Percentiles rank a stretch among this genome's conserved stretches.
phyloP scores from a whole-genome alignment of 2,113 vertebrate species.

The Glaucomys volans region DNA sequence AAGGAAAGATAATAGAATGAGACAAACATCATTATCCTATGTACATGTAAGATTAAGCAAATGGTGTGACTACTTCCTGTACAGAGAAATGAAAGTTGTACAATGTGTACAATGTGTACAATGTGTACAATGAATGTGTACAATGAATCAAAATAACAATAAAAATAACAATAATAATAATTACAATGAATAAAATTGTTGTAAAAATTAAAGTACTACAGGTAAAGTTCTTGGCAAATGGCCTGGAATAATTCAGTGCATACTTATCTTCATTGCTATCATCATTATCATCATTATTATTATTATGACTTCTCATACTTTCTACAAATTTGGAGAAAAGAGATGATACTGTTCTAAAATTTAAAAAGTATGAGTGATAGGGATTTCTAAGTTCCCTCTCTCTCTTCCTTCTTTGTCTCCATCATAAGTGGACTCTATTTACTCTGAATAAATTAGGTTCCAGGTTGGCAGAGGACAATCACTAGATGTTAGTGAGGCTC shows the following conservation, averaged over 20 bases:
- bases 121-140: too few relatives aligned
- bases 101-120: too few relatives aligned
- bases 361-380: not conserved
- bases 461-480: not conserved
- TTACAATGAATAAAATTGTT: not conserved
- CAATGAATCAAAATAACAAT: too few relatives aligned
- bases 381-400: not conserved
- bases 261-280: not conserved
- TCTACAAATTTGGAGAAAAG: constrained; percentile 19
- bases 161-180: too few relatives aligned
- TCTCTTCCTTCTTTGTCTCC: not conserved
- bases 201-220: not conserved
- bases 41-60: too few relatives aligned
- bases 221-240: not conserved
- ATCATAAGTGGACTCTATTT: not conserved
- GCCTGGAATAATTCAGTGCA: not conserved
- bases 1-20: too few relatives aligned
- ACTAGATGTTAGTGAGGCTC: not conserved
- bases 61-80: too few relatives aligned
- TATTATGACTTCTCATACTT: not conserved
- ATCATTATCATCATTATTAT: not conserved
- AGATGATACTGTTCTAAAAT: not conserved
- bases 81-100: too few relatives aligned
- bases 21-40: too few relatives aligned
- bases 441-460: not conserved